phyloP scores from a whole-genome alignment of 2,888 invertebrate genomes.

The Thymelicus acteon region DNA sequence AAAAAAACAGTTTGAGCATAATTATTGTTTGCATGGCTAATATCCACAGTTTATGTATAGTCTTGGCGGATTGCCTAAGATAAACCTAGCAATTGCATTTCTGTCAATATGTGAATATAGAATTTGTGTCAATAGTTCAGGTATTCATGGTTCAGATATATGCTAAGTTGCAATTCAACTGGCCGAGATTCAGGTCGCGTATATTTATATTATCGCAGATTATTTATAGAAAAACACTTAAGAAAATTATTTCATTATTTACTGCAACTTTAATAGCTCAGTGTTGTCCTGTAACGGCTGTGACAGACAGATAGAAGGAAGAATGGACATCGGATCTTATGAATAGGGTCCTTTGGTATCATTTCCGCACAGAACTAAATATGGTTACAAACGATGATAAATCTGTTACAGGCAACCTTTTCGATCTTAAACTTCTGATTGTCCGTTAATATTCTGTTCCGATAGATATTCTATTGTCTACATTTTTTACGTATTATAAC shows the following conservation, averaged over 20 bases:
- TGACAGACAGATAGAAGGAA: no score
- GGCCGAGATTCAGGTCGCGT: background rate
- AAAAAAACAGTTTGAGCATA: no score
- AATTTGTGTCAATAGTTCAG: background rate
- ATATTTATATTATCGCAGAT: background rate
- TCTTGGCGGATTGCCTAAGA: background rate
- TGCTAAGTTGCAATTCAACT: background rate
- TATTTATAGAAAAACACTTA: no score
- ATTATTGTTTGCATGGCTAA: no score
- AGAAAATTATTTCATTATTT: no score
- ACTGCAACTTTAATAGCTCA: no score
- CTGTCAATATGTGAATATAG: background rate
- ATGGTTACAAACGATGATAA: no score
- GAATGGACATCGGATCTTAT: no score
- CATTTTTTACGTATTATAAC: slow-evolving; percentile 16
- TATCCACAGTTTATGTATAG: no score
- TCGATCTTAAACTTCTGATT: background rate
- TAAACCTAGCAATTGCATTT: background rate
- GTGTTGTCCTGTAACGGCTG: no score
- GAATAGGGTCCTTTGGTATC: no score
- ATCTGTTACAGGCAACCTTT: background rate
- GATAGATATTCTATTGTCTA: slow-evolving; percentile 5
- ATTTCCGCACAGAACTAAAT: no score
- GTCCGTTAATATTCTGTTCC: background rate
- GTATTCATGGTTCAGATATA: background rate